Base-by-base conservation (phyloP, 2,888 invertebrate genomes). In the Chirona hameri region DNA sequence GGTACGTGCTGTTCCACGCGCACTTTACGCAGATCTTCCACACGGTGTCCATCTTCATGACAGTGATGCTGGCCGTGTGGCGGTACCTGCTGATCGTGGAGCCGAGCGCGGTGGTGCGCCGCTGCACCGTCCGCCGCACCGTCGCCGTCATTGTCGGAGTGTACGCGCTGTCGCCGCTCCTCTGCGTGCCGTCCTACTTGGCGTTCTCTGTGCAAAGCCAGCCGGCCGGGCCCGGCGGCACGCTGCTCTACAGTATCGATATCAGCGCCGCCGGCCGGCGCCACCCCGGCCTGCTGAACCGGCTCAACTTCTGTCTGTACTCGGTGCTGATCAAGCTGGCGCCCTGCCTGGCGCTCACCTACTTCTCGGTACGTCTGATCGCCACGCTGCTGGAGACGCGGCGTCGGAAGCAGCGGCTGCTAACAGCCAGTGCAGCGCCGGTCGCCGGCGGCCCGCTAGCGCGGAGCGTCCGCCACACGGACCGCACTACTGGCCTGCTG, bases 31-130 rank as follows among this genome's bases (percentile, higher is more conserved):
- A 97, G 83, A 91, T 94, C 79, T 91, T 94, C 84, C 95, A 95
- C 88, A 97, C 97, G 0, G 94, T 97, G 85, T 95, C 97, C 4
- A 97, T 97, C 85, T 97, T 96, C 92, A 89, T 98, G 85, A 98
- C 98, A 0, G 94, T 98, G 1, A 94, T 95, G 0, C 88, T 98
- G 84, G 98, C 98, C 0, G 93, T 97, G 18, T 98, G 98, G 95
- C 91, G 98, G 5, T 97, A 95, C 87, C 91, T 97, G 81, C 94
- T 94, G 27, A 93, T 96, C 83, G 95, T 94, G 0, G 92, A 92
- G 87, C 96, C 96, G 0, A 94, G 94, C 85, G 91, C 91, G 86
- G 95, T 94, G 86, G 91, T 92, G 55, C 91, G 93, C 55, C 94
- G 94, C 93, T 97, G 96, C 87, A 94, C 92, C 86, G 92, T 93